phyloP scores from a whole-genome alignment of 1,140 invertebrate genomes.

The Leptestheria dahalacensis region DNA sequence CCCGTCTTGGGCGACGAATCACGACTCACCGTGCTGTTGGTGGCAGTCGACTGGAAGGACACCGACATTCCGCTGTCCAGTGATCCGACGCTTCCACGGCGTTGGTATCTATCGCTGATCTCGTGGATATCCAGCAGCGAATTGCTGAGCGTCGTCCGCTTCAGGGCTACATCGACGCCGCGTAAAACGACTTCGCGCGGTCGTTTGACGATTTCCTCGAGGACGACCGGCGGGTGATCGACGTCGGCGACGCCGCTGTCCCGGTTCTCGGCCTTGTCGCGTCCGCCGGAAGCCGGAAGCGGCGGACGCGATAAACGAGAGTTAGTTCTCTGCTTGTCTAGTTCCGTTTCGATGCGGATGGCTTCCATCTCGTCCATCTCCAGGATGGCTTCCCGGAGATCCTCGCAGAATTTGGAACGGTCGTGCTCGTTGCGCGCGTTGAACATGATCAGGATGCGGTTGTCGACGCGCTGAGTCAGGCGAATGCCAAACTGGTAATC shows the following conservation, averaged over 20 bases:
- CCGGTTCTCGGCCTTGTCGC: conserved; percentile 42
- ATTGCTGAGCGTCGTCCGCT: conserved; percentile 77
- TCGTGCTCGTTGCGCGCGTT: conserved; percentile 91
- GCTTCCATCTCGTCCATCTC: conserved; percentile 94
- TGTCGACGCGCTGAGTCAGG: conserved; percentile 76
- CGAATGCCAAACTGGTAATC: conserved; percentile 90
- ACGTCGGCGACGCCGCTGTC: conserved; percentile 82
- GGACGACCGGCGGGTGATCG: conserved; percentile 32
- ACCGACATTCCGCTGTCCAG: conserved; percentile 88
- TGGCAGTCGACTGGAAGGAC: conserved; percentile 59
- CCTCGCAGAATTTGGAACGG: conserved; percentile 83
- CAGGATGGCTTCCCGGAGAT: conserved; percentile 77
- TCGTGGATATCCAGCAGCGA: conserved; percentile 87
- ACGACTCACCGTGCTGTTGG: conserved; percentile 44
- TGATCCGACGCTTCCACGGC: conserved; percentile 74
- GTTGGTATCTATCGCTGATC: conserved; percentile 61
- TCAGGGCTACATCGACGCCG: conserved; percentile 42
- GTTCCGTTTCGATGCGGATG: conserved; percentile 63
- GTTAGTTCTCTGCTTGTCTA: conserved; percentile 50
- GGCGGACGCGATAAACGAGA: conserved; percentile 10
- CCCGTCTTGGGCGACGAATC: conserved; percentile 30
- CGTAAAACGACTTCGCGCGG: neutral
- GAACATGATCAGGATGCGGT: conserved; percentile 78
- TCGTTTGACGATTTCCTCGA: neutral
- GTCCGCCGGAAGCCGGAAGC: no score